phyloP scores from a whole-genome alignment of 37 sponge, comb jelly and placozoan species.

The Spongilla lacustris region DNA sequence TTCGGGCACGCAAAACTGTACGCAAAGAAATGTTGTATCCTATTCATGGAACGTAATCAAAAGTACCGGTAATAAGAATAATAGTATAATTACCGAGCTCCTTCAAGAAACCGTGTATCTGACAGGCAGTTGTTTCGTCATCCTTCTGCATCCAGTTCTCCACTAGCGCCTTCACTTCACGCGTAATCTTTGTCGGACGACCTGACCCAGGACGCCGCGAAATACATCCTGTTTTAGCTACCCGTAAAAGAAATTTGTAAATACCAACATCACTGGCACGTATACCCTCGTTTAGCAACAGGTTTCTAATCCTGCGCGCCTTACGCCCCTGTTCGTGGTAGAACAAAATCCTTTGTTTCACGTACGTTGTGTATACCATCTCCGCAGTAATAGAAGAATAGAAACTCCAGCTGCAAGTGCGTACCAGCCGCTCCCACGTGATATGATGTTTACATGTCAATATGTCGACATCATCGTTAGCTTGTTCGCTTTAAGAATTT shows the following conservation, averaged over 20 bases:
- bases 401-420: too few species aligned
- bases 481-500: too few species aligned
- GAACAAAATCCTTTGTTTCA: not conserved
- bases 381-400: not conserved
- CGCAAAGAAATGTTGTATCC: too few species aligned
- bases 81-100: too few species aligned
- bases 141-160: slow-evolving; percentile 23
- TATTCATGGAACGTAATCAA: too few species aligned
- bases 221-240: not conserved
- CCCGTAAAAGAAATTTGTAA: too few species aligned
- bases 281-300: not conserved
- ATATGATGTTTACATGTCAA: too few species aligned
- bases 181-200: slow-evolving; percentile 24
- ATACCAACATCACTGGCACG: not conserved
- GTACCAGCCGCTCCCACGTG: too few species aligned
- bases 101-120: too few species aligned
- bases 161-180: slow-evolving; percentile 2
- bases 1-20: too few species aligned
- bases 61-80: too few species aligned
- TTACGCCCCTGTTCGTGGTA: not conserved
- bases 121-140: slow-evolving; percentile 49
- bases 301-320: not conserved
- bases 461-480: too few species aligned
- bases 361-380: slow-evolving; percentile 2
- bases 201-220: slow-evolving; percentile 21